A percentile compares a stretch with the other conserved stretches of the same genome.
These are phyloP conservation scores for Lathronympha strigana DNA, from an alignment of 2,888 invertebrate species.

Conservation along the genomic window DNA sequence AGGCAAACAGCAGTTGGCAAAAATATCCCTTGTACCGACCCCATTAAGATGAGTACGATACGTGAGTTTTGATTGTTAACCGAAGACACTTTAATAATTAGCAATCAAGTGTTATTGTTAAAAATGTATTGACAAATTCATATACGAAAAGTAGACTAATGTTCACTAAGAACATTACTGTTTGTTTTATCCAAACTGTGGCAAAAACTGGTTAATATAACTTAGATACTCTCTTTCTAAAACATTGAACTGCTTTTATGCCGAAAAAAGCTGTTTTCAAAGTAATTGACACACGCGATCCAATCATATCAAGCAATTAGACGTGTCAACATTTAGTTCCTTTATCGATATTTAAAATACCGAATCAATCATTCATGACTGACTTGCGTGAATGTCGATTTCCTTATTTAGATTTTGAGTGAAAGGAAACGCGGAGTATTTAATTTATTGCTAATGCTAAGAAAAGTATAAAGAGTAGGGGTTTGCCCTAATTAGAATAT, in stretches of 20 bases:
- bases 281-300: constrained; percentile 11
- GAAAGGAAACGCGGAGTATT: neutral
- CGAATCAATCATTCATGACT: constrained; percentile 11
- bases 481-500: neutral
- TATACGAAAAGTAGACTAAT: neutral
- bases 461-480: constrained; percentile 2
- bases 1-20: too few relatives aligned
- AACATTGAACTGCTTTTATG: neutral
- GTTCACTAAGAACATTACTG: neutral
- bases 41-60: too few relatives aligned
- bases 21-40: too few relatives aligned
- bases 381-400: constrained; percentile 18
- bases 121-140: constrained; percentile 6
- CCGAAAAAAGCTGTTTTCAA: constrained; percentile 13
- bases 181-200: neutral
- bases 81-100: neutral
- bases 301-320: constrained; percentile 9
- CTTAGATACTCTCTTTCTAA: neutral
- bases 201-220: neutral
- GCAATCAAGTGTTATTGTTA: constrained; percentile 8
- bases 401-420: constrained; percentile 5
- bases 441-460: too few relatives aligned
- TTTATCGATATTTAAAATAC: neutral
- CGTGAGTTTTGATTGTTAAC: neutral
- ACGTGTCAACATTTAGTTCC: constrained; percentile 17